Conservation (phyloP, 2,113 vertebrate species). For the Romanogobio albipinnatus region DNA sequence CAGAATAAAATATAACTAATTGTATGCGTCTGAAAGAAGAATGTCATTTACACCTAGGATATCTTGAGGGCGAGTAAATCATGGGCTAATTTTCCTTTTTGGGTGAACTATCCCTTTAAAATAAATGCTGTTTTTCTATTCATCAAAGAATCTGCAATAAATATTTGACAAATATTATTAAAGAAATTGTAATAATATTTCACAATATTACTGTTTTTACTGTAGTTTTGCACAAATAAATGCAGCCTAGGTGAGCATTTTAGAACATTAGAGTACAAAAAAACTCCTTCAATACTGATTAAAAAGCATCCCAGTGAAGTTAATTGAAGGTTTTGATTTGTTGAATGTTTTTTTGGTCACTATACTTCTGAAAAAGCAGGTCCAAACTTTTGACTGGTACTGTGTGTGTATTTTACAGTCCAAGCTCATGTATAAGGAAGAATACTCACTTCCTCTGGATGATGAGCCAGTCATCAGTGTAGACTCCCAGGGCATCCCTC, state of each 20-base stretch:
- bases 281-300: neutral
- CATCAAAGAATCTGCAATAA: neutral
- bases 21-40: too few species aligned
- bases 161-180: neutral
- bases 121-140: neutral
- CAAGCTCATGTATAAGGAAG: neutral
- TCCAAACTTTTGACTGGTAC: neutral
- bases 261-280: neutral
- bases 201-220: neutral
- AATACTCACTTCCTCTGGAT: slow-evolving; percentile 85
- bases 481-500: slow-evolving; percentile 84
- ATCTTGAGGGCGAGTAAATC: too few species aligned
- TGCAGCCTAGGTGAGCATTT: neutral
- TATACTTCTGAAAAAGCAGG: neutral
- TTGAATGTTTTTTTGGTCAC: neutral
- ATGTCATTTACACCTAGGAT: too few species aligned
- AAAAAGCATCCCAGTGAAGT: neutral
- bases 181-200: neutral
- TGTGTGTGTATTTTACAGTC: neutral
- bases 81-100: too few species aligned
- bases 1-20: too few species aligned
- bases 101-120: neutral
- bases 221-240: neutral
- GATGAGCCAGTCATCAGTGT: slow-evolving; percentile 90
- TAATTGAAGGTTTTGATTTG: neutral